phyloP scores from a whole-genome alignment of 2,113 vertebrate genomes.

The Oreocharis arfaki region DNA sequence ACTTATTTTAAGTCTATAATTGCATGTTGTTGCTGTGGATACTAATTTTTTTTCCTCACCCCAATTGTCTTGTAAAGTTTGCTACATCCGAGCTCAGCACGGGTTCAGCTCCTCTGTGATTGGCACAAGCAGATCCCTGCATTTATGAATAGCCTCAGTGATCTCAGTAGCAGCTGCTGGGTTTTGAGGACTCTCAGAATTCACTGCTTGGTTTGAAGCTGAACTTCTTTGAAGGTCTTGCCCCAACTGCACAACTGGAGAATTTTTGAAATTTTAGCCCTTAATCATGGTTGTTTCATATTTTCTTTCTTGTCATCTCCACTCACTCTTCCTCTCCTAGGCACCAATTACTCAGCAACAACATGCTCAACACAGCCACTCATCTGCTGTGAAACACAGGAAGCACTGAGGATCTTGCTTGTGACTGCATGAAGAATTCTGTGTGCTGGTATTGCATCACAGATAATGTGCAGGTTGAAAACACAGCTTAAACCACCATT shows the following conservation, averaged over 20 bases:
- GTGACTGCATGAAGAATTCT: neutral
- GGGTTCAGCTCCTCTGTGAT: neutral
- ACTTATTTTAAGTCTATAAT: neutral
- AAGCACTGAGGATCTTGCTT: neutral
- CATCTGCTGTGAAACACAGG: neutral
- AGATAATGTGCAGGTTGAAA: neutral
- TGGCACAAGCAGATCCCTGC: neutral
- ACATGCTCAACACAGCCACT: neutral
- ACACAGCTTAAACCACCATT: neutral
- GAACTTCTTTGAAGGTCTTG: neutral
- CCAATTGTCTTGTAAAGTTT: neutral
- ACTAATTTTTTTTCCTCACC: neutral
- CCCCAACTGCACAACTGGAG: neutral
- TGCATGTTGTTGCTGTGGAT: conserved; percentile 11
- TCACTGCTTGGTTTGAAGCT: neutral
- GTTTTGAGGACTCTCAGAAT: neutral
- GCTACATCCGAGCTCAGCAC: neutral
- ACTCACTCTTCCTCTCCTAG: neutral
- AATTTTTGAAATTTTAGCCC: neutral
- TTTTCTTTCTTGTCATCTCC: neutral
- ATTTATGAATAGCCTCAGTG: neutral
- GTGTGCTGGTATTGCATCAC: neutral
- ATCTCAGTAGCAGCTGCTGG: neutral
- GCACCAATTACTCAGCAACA: neutral
- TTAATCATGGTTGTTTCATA: neutral